A percentile compares a stretch with the other conserved stretches of the same genome.
Conservation (phyloP, 1,140 invertebrate species). For the Drosophila bocqueti region DNA sequence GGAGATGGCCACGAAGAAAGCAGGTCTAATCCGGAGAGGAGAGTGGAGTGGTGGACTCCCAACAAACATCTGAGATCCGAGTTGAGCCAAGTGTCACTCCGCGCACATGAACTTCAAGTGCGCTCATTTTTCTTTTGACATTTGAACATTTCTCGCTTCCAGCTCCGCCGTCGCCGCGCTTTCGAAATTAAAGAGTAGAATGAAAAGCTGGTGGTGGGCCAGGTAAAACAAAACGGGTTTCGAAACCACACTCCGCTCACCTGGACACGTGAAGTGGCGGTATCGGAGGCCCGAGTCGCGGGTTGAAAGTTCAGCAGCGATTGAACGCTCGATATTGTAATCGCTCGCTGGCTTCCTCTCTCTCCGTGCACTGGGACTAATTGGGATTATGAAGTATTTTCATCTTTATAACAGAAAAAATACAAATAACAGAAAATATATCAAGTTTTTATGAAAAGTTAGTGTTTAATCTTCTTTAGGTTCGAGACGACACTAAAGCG, state of each 20-base stretch:
- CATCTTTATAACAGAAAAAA: not conserved
- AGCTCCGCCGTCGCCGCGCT: conserved; percentile 36
- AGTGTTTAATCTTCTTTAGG: too few species aligned
- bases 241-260: conserved; percentile 15
- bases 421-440: too few species aligned
- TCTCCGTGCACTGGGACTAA: conserved; percentile 11
- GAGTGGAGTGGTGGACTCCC: conserved; percentile 37
- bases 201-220: conserved; percentile 44
- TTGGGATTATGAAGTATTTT: not conserved
- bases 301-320: conserved; percentile 78
- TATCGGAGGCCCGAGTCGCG: conserved; percentile 21
- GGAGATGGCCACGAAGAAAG: conserved; percentile 44
- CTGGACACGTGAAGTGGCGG: conserved; percentile 21
- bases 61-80: conserved; percentile 34
- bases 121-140: conserved; percentile 77
- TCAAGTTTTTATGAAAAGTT: too few species aligned
- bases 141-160: conserved; percentile 67
- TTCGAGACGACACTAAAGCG: too few species aligned
- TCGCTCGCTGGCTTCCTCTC: conserved; percentile 48
- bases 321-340: conserved; percentile 79
- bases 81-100: conserved; percentile 56
- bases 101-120: conserved; percentile 77
- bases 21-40: conserved; percentile 11
- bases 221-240: conserved; percentile 61
- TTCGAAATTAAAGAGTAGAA: conserved; percentile 80